These are phyloP conservation scores for Bergia sp. DNA, from an alignment of 92 coral and sea anemone species.

Conservation along the genomic window DNA sequence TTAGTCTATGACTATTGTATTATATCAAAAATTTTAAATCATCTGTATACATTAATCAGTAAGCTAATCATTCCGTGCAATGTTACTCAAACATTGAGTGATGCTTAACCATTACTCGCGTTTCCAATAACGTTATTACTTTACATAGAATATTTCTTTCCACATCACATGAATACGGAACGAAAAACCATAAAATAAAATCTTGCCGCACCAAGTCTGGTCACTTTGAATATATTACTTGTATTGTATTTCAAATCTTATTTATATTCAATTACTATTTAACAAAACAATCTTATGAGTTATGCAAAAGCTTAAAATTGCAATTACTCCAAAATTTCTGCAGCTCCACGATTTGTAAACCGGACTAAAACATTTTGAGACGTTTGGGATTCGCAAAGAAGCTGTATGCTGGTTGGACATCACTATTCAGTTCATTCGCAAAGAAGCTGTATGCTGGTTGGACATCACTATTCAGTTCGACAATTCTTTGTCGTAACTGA, in stretches of 20 bases:
- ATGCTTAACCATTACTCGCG: neutral
- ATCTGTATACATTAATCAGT: constrained; percentile 6
- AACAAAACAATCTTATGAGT: constrained; percentile 28
- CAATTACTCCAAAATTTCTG: neutral
- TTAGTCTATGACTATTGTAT: neutral
- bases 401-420: neutral
- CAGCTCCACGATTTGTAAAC: neutral
- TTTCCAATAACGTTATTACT: neutral
- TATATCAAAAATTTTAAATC: neutral
- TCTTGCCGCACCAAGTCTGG: neutral
- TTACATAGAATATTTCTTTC: constrained; percentile 24
- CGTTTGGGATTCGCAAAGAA: neutral
- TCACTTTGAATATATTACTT: constrained; percentile 28
- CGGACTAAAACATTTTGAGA: neutral
- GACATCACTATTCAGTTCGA: neutral
- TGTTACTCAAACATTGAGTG: neutral
- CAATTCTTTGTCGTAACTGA: no score
- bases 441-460: neutral
- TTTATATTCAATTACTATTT: constrained; percentile 9
- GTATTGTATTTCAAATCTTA: constrained; percentile 24
- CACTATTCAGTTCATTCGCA: neutral
- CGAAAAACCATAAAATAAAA: neutral
- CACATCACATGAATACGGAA: constrained; percentile 12
- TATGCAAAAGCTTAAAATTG: neutral
- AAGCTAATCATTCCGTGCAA: neutral